Evolutionary conservation across 2,888 invertebrate species (phyloP), one percentile per base, ranked within the genome.

Genomic region (Lycophotia porphyrea): DNA sequence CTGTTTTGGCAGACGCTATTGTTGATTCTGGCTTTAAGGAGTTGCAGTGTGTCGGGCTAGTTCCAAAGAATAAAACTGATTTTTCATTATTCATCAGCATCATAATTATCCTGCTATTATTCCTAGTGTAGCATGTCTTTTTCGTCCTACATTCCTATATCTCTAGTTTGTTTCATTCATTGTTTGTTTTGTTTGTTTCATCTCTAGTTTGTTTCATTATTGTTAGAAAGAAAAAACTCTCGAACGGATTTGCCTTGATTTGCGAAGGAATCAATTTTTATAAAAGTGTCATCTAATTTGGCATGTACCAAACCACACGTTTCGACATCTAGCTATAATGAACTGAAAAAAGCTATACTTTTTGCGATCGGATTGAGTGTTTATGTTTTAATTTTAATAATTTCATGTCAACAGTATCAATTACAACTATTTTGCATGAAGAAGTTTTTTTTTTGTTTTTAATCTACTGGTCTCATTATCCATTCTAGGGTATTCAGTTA

Each of bases 401-500:
- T 34, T 65, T 18, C 18, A 71, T 69, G 4, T 18, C 11, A 36
- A 8, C 31, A 15, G 11, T 49, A 49, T 74, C 11, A 31, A 49
- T 74, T 47, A 49, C 75, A 39, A 13, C 15, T 31, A 31, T 39
- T n/a, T 39, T 39, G 31, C 9, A 15, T 24, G 13, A 58, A 47
- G 27, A 44, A 27, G 21, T 21, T 34, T 65, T 44, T 75, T n/a
- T 42, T 49, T 52, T 8, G 8, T 47, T 76, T 13, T 55, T 36
- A 27, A 15, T 8, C 34, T 55, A 39, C 77, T 27, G 31, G 5
- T 71, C 49, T 52, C 13, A 13, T 67, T 27, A 7, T 60, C 34
- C 5, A 42, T 67, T 60, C 2, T n/a, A n/a, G 3, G 36, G 76
- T 76, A 66, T 76, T 27, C 18, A 21, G 24, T 76, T 76, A 49